Conservation (phyloP, 2,797 vertebrate genomes). For the Arctocebus calabarensis region DNA sequence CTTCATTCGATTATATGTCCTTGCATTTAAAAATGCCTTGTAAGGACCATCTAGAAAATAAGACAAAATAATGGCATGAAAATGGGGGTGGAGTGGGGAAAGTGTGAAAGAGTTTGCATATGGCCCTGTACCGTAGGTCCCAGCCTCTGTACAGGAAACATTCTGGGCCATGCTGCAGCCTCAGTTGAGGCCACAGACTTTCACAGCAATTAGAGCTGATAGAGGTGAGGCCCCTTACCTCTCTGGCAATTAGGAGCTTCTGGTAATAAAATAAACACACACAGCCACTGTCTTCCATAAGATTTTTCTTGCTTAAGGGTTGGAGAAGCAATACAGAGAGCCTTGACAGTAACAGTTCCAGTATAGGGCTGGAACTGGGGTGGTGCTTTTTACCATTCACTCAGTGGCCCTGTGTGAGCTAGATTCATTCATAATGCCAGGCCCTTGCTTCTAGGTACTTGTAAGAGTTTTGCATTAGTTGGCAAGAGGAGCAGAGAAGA, state of each 20-base stretch:
- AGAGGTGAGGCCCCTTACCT: constrained; percentile 70
- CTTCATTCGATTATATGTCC: background rate
- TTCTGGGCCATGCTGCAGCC: constrained; percentile 7
- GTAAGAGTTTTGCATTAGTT: constrained; percentile 14
- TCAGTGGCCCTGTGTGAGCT: background rate
- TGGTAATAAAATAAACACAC: constrained; percentile 80
- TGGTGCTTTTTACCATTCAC: background rate
- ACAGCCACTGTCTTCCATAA: constrained; percentile 67
- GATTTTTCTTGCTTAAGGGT: constrained; percentile 49
- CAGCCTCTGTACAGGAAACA: constrained; percentile 67
- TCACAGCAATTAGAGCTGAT: constrained; percentile 70
- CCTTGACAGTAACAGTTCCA: constrained; percentile 11
- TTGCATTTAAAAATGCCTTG: constrained; percentile 8
- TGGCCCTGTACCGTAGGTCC: constrained; percentile 61
- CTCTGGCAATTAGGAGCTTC: constrained; percentile 69
- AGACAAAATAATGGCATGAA: background rate
- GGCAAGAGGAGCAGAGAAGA: background rate
- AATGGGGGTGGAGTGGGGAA: constrained; percentile 18
- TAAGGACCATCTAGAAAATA: constrained; percentile 49
- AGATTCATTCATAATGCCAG: background rate
- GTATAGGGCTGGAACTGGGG: background rate
- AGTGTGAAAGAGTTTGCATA: constrained; percentile 60
- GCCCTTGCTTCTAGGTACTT: constrained; percentile 5
- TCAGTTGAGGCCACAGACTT: constrained; percentile 50
- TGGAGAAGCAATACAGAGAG: background rate